Conservation (phyloP, 2,113 vertebrate genomes). For the Triplophysa tibetana region DNA sequence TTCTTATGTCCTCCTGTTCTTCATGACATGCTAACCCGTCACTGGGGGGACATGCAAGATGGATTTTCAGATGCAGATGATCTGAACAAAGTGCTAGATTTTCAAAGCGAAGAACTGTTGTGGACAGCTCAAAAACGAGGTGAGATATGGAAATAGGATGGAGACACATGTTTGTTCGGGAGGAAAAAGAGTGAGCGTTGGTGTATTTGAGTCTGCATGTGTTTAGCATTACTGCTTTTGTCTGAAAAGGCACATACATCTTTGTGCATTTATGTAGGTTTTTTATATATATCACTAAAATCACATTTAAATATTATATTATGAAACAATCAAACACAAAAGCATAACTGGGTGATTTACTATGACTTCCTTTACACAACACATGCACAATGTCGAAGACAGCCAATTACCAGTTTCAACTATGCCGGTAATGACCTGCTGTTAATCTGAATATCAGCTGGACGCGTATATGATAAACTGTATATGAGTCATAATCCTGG, state of each 20-base stretch:
- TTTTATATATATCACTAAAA: too few species aligned
- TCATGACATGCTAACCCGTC: conserved; percentile 47
- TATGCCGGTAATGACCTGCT: neutral
- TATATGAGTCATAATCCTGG: conserved; percentile 9
- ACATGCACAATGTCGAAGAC: neutral
- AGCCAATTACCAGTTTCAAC: neutral
- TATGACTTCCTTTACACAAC: neutral
- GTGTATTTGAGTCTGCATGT: neutral
- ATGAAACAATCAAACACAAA: too few species aligned
- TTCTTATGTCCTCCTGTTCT: conserved; percentile 57
- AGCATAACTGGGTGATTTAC: too few species aligned
- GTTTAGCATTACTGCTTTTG: neutral
- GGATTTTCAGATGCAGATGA: conserved; percentile 51
- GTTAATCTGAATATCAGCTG: neutral
- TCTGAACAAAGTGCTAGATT: conserved; percentile 59
- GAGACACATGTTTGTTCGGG: neutral
- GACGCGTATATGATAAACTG: neutral
- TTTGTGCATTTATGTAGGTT: too few species aligned
- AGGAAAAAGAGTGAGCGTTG: neutral
- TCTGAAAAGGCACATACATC: neutral
- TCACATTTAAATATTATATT: too few species aligned
- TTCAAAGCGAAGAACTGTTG: conserved; percentile 60
- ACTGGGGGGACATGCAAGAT: conserved; percentile 59
- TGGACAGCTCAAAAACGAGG: conserved; percentile 64
- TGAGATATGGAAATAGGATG: conserved; percentile 14